phyloP scores from a whole-genome alignment of 2,797 vertebrate species.

The Typhlichthys subterraneus region DNA sequence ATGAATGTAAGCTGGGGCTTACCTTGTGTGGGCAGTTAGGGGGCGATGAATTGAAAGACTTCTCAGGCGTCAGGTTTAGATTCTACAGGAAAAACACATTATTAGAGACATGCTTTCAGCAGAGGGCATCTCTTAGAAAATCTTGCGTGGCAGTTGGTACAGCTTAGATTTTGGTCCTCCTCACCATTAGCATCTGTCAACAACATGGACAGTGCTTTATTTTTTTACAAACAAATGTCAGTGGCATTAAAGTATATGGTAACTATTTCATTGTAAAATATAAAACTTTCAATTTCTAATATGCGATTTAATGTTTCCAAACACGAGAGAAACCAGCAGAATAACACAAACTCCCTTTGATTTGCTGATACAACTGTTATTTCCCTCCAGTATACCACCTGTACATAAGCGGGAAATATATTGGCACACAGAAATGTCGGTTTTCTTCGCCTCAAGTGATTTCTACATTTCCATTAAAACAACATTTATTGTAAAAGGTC shows the following conservation, averaged over 20 bases:
- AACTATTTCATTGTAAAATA: too few species aligned
- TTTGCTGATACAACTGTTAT: too few species aligned
- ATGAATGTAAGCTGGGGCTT: slow-evolving; percentile 48
- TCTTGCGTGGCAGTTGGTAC: slow-evolving; percentile 57
- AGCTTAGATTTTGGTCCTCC: slow-evolving; percentile 49
- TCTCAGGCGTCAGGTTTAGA: slow-evolving; percentile 76
- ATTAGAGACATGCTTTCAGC: slow-evolving; percentile 61
- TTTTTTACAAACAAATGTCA: slow-evolving; percentile 24
- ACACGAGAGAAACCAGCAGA: too few species aligned
- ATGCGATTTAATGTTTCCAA: too few species aligned
- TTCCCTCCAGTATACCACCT: too few species aligned
- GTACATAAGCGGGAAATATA: too few species aligned
- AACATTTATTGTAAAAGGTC: too few species aligned
- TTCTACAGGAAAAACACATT: slow-evolving; percentile 78
- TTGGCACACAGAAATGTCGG: too few species aligned
- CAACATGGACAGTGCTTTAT: not conserved
- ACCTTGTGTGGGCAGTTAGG: slow-evolving; percentile 83
- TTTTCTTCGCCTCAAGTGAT: too few species aligned
- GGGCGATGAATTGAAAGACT: slow-evolving; percentile 72
- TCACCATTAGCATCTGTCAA: slow-evolving; percentile 51
- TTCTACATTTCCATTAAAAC: too few species aligned
- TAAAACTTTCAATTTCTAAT: too few species aligned
- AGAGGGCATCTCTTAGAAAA: slow-evolving; percentile 50
- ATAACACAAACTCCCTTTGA: too few species aligned
- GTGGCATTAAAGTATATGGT: slow-evolving; percentile 25